Evolutionary conservation across 2,888 invertebrate genomes (phyloP).

Genomic region (Sclerodermus sp.): DNA sequence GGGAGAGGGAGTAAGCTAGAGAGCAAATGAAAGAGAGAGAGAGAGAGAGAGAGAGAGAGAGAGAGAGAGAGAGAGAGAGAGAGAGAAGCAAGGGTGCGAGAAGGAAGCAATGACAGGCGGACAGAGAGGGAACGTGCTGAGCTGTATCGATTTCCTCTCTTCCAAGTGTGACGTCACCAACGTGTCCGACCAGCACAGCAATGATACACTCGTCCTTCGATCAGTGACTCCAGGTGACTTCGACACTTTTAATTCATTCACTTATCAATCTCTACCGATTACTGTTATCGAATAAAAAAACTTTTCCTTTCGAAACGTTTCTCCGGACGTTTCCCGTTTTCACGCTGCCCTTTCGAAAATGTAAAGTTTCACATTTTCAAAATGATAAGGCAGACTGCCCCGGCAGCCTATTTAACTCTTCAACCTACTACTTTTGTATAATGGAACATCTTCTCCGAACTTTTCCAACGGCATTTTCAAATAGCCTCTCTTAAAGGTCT

Average conservation of each 20-base stretch:
- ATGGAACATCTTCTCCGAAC: too few species aligned
- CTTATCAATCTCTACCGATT: slow-evolving; percentile 23
- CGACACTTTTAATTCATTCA: slow-evolving; percentile 4
- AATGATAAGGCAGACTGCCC: too few species aligned
- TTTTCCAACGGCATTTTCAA: too few species aligned
- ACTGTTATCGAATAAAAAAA: too few species aligned
- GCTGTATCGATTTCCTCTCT: slow-evolving; percentile 49
- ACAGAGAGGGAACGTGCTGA: slow-evolving; percentile 36
- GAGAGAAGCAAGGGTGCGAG: slow-evolving; percentile 1
- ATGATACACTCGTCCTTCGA: slow-evolving; percentile 27
- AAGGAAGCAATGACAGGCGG: slow-evolving; percentile 5
- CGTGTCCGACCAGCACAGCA: slow-evolving; percentile 28
- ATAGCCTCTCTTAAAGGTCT: too few species aligned
- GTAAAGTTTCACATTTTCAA: too few species aligned
- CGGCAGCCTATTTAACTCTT: too few species aligned
- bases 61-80: background rate
- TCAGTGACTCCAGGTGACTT: slow-evolving; percentile 14
- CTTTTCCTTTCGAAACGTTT: too few species aligned
- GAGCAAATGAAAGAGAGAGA: background rate
- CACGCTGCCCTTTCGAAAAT: too few species aligned
- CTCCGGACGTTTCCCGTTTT: too few species aligned
- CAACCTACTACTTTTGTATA: too few species aligned
- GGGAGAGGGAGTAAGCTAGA: background rate
- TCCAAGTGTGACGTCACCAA: slow-evolving; percentile 43
- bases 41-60: background rate